Evolutionary conservation across 2,797 vertebrate species (phyloP).

Genomic region (Premnoplex brunnescens): DNA sequence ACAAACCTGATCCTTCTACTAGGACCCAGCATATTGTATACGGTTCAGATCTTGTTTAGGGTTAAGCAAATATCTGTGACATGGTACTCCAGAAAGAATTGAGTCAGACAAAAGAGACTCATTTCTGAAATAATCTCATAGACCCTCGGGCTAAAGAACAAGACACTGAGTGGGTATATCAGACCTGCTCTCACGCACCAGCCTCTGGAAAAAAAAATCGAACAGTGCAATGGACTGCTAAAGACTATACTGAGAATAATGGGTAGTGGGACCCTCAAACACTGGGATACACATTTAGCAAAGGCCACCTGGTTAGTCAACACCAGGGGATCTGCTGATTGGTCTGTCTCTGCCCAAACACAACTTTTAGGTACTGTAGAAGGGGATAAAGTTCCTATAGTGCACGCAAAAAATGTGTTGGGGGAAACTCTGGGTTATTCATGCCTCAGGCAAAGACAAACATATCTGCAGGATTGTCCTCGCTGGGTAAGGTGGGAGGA

Average conservation of each 20-base stretch:
- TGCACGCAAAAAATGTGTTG: neutral
- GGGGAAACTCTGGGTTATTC: neutral
- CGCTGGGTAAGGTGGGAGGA: neutral
- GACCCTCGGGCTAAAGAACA: neutral
- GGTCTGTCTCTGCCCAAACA: neutral
- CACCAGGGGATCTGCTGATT: neutral
- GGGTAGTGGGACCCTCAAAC: neutral
- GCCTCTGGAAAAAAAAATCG: neutral
- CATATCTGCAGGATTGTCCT: neutral
- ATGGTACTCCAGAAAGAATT: neutral
- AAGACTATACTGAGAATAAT: neutral
- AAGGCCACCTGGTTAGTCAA: neutral
- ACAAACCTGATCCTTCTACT: neutral
- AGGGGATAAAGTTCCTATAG: neutral
- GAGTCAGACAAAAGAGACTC: neutral
- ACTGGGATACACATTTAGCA: neutral
- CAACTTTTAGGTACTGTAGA: neutral
- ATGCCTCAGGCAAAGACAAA: neutral
- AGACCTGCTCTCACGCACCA: neutral
- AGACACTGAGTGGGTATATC: no score
- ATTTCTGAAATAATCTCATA: neutral
- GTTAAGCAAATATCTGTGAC: neutral
- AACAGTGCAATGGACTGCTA: neutral
- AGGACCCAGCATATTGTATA: neutral
- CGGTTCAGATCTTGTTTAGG: neutral